phyloP scores from a whole-genome alignment of 2,888 invertebrate genomes.

The Calliphora vomitoria region DNA sequence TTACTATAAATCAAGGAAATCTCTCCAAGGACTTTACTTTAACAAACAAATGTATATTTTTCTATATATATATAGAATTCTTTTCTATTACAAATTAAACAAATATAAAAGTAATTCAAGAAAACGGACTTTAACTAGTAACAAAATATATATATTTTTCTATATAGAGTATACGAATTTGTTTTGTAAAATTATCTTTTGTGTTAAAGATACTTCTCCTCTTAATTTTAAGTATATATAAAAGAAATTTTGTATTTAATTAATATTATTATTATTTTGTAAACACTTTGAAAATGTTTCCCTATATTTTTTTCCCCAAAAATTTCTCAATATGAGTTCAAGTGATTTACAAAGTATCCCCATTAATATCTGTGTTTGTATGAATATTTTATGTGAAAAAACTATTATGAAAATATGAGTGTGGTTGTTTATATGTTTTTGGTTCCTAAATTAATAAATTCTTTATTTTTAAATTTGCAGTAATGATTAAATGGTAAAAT shows the following conservation, averaged over 20 bases:
- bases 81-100: too few species aligned
- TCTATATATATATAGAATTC: not conserved
- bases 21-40: not conserved
- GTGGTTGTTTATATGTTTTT: conserved; percentile 10
- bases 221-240: not conserved
- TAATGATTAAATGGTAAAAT: not conserved
- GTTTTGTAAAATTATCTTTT: not conserved
- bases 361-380: not conserved
- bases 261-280: not conserved
- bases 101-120: too few species aligned
- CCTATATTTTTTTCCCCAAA: too few species aligned
- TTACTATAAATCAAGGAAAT: not conserved
- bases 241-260: not conserved
- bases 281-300: too few species aligned
- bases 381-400: conserved; percentile 8
- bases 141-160: not conserved
- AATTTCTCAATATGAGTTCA: too few species aligned
- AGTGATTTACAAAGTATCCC: too few species aligned
- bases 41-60: not conserved
- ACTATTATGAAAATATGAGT: conserved; percentile 20
- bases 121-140: not conserved
- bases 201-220: not conserved
- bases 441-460: conserved; percentile 30
- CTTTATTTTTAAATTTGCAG: not conserved
- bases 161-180: not conserved